Base-by-base conservation (phyloP, 2,888 invertebrate species). In the Salticus scenicus region DNA sequence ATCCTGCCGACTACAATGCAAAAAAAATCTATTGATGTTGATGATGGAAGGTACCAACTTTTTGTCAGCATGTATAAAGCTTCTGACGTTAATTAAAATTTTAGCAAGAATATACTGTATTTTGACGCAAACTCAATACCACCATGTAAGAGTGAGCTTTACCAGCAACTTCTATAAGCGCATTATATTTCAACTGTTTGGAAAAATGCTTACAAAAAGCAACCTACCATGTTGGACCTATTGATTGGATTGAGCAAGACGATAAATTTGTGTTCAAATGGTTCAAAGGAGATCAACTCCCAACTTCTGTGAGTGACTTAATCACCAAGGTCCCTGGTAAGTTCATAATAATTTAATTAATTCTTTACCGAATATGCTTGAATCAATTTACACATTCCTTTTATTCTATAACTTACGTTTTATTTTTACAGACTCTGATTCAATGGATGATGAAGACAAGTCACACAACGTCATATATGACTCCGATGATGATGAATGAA, bases 101-200 rank as follows among this genome's bases (percentile, higher is more conserved):
- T 51, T 20, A 51, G 51, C 24, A 51, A 51, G 24, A 51, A 51
- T 5, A 20, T 51, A 51, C 51, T 17, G 17, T 8, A 51, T 51
- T 51, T 51, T 51, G 51, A 51, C 17, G 51, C 51, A 51, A 51
- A 17, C 51, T 51, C 51, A 51, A 51, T 51, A 20, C 51, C 51
- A 51, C 51, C 51, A 5, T 51, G 51, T 51, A 51, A 51, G 24
- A 51, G 51, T 51, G 51, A 51, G 24, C 17, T 51, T 20, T 51
- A 51, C 24, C 51, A 51, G 24, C 51, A 51, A 51, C 17, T 51
- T 51, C 24, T 51, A 20, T 8, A 17, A 51, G 51, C 51, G 5
- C 51, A 51, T 51, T 51, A 51, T 20, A 51, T 51, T 51, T 17
- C 51, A 17, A 51, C n/a, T 14, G 51, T 51, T 51, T 51, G 51